Evolutionary conservation across 2,797 vertebrate genomes (phyloP).

Genomic region (Pampus argenteus): DNA sequence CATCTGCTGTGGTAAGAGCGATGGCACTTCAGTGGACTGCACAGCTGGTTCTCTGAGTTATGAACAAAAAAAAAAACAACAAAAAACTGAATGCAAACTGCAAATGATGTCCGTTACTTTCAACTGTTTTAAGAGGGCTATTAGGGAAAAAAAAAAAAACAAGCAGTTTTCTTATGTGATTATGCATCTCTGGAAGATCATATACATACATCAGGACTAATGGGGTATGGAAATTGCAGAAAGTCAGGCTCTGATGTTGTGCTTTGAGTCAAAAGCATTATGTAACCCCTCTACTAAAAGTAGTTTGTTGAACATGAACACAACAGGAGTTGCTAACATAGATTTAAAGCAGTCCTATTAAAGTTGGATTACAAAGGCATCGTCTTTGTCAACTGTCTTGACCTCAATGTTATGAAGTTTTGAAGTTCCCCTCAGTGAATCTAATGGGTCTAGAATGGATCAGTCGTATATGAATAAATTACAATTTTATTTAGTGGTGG

Average conservation of each 20-base stretch:
- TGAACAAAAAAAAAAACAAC: no score
- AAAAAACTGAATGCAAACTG: neutral
- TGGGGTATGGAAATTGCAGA: neutral
- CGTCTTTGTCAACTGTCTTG: neutral
- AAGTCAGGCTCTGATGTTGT: neutral
- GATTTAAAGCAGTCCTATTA: neutral
- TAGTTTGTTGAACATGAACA: neutral
- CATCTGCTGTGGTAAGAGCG: neutral
- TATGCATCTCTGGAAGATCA: no score
- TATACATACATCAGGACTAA: neutral
- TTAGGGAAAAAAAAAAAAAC: neutral
- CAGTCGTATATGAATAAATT: neutral
- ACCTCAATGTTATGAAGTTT: no score
- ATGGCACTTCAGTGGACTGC: neutral
- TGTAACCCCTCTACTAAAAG: neutral
- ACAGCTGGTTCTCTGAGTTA: constrained; percentile 7
- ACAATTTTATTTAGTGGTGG: no score
- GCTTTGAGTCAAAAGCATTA: neutral
- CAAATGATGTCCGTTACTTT: no score
- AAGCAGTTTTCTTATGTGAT: no score
- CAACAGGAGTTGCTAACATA: neutral
- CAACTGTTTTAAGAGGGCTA: no score
- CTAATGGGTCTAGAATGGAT: neutral
- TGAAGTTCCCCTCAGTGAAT: neutral
- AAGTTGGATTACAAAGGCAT: neutral